Base-by-base conservation (phyloP, 2,113 vertebrate genomes). In the Numenius arquata region DNA sequence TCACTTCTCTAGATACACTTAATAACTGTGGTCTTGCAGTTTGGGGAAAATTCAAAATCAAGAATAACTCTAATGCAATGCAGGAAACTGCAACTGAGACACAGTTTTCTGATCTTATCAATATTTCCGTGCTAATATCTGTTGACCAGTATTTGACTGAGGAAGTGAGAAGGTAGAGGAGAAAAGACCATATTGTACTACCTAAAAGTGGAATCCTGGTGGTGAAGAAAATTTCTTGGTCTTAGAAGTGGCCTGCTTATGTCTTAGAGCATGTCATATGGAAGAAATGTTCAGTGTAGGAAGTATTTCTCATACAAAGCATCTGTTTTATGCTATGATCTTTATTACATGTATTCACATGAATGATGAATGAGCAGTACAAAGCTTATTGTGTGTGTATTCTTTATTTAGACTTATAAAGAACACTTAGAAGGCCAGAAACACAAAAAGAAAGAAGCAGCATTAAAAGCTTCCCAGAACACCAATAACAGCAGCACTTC, bases 381-480 rank as follows among this genome's bases (percentile, higher is more conserved):
- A 41, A 82, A 58, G 45, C 70, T 89, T 77, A 82, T n/a, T 80
- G 19, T 93, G 25, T 88, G 68, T 72, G n/a, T 92, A 23, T 83
- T 62, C 55, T 85, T 95, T 82, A n/a, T 97, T 97, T 91, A 99
- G 99, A 99, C 99, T 27, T 99, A 99, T 6, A 99, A 99, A 97
- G 99, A 99, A 92, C 99, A 99, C 97, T 98, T 99, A 88, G 99
- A 99, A 97, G 99, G 99, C 65, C 99, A 99, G 98, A 99, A 99
- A 96, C 99, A 99, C 98, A 99, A 99, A 97, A 99, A 99, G 98
- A 99, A 99, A 95, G 99, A 99, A 97, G 99, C 99, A 0, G 99
- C 99, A 1, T 96, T 99, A 87, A 99, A 99, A 97, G 99, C 99
- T 66, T 99, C 99, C 32, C 99, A 99, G 97, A 99, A 98, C 96